Percentiles rank a stretch among this genome's conserved stretches.
Evolutionary conservation across 2,797 vertebrate genomes (phyloP).

Genomic region (Parotocinclus haroldoi): DNA sequence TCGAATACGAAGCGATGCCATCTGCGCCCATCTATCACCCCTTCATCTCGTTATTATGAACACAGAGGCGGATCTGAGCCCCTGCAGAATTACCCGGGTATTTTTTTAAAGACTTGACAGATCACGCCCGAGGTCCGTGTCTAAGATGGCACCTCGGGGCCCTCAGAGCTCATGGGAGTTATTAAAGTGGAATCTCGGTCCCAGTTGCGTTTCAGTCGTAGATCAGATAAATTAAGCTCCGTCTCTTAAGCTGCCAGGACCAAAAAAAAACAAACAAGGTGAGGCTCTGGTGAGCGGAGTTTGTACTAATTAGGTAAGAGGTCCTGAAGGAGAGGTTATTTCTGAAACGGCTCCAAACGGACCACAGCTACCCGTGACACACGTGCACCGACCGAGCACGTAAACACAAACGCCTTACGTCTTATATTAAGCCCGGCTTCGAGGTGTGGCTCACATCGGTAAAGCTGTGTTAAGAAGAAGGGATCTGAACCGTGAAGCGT

Average conservation of each 20-base stretch:
- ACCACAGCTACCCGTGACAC: constrained; percentile 18
- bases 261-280: constrained; percentile 62
- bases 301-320: constrained; percentile 29
- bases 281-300: neutral
- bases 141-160: no score
- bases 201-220: constrained; percentile 13
- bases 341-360: constrained; percentile 31
- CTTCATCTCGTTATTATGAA: constrained; percentile 61
- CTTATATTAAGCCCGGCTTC: no score
- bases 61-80: constrained; percentile 24
- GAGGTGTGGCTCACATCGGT: neutral
- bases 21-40: constrained; percentile 60
- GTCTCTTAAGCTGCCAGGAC: constrained; percentile 53
- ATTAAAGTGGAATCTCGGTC: no score
- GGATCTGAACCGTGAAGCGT: no score
- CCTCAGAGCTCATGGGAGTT: no score
- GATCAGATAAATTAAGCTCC: constrained; percentile 53
- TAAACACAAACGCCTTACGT: no score
- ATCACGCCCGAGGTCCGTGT: no score
- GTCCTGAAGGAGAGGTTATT: constrained; percentile 37
- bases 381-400: constrained; percentile 13
- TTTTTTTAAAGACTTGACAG: constrained; percentile 15
- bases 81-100: neutral
- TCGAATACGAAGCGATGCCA: constrained; percentile 60
- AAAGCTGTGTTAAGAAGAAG: no score